Base-by-base conservation (phyloP, 2,888 invertebrate species). In the Nomada fabriciana region DNA sequence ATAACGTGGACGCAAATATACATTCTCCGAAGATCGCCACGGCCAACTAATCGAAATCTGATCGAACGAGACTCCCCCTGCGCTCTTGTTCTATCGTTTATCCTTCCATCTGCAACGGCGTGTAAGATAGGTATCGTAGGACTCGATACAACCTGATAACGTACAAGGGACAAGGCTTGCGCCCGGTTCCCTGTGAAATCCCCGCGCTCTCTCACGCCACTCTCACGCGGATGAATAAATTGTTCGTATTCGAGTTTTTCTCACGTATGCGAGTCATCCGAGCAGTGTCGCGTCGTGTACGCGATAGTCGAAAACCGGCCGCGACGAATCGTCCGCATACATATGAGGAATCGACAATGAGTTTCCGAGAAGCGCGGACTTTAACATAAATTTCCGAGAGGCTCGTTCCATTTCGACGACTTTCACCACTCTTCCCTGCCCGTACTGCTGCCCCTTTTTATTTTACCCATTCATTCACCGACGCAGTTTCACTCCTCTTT, bases 281-380 rank as follows among this genome's bases (percentile, higher is more conserved):
- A 20, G n/a, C 60, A 36, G 15, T 52, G 10, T n/a, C 52, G 53
- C 20, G 23, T 55, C 20, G 7, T 25, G 29, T 60, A 63, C 55
- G 73, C 60, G 53, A 82, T 65, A 65, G 78, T 69, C 84, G 76
- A 84, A 80, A 85, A 88, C 83, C 84, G 75, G 80, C 82, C 83
- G 68, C 47, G 78, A 86, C 83, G 87, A 85, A 87, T 89, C 83
- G 81, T 84, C 84, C 88, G 91, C 90, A 89, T 91, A 90, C 89
- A 88, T 91, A 91, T 91, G 89, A 91, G 90, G 88, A 90, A 92
- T 92, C 88, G 91, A 91, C 92, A 92, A 92, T 92, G 91, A 92
- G 87, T 90, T 91, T 90, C 91, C 87, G 87, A 91, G 91, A 91
- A 92, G 89, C 84, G 86, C 86, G 86, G 86, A 89, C 88, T 91